Percentiles rank a stretch among this genome's conserved stretches.
These are phyloP conservation scores for Masnerella sp. DNA, from an alignment of 2,888 invertebrate genomes.

Conservation along the genomic window DNA sequence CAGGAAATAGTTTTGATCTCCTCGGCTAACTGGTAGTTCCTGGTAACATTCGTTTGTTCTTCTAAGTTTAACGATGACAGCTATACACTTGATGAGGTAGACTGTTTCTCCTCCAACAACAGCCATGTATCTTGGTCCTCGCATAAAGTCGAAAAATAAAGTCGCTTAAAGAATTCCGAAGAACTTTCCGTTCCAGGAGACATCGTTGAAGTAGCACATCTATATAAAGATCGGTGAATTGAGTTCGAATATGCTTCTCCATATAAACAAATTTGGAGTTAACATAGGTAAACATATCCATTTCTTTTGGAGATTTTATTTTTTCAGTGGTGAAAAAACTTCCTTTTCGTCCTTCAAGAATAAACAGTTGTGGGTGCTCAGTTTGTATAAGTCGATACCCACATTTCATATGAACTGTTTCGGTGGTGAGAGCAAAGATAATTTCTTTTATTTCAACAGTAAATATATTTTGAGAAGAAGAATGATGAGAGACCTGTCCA, in stretches of 20 bases:
- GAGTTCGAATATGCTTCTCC: slow-evolving; percentile 61
- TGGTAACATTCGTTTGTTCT: slow-evolving; percentile 56
- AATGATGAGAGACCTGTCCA: background rate
- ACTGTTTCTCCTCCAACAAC: slow-evolving; percentile 63
- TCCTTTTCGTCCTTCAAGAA: slow-evolving; percentile 20
- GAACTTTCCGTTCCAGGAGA: slow-evolving; percentile 61
- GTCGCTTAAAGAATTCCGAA: slow-evolving; percentile 61
- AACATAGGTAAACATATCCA: slow-evolving; percentile 59
- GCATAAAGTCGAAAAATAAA: slow-evolving; percentile 61
- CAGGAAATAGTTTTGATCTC: slow-evolving; percentile 43
- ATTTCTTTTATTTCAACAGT: slow-evolving; percentile 31
- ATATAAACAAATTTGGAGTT: slow-evolving; percentile 65
- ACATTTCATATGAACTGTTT: slow-evolving; percentile 7
- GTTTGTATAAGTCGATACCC: slow-evolving; percentile 26
- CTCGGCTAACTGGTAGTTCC: slow-evolving; percentile 55
- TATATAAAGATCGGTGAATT: slow-evolving; percentile 52
- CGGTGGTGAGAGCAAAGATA: slow-evolving; percentile 53
- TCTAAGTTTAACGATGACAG: slow-evolving; percentile 54
- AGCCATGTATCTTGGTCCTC: slow-evolving; percentile 63
- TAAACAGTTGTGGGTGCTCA: slow-evolving; percentile 36
- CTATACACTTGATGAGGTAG: slow-evolving; percentile 64
- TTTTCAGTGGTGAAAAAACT: background rate
- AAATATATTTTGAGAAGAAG: slow-evolving; percentile 15
- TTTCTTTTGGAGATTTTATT: slow-evolving; percentile 4
- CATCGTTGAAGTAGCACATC: slow-evolving; percentile 63